Evolutionary conservation across 1,140 invertebrate genomes (phyloP).

Genomic region (Lordiphosa stackelbergi): DNA sequence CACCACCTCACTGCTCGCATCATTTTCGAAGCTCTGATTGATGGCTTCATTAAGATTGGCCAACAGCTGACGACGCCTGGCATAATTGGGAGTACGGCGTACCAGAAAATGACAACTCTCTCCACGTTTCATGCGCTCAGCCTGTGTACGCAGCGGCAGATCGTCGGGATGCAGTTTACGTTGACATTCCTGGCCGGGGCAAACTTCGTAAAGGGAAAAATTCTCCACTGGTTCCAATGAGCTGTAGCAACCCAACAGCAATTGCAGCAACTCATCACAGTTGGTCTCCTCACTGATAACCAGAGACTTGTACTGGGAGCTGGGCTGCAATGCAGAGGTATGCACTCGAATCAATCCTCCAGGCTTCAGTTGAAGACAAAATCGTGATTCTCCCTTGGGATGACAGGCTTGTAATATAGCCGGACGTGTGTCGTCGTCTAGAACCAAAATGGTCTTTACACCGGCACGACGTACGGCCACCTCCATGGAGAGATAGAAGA

Average conservation of each 20-base stretch:
- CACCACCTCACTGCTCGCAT: background rate
- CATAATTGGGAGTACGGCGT: conserved; percentile 86
- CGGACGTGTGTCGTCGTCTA: conserved; percentile 92
- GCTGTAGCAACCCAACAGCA: conserved; percentile 91
- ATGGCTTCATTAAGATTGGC: conserved; percentile 65
- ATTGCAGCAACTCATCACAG: conserved; percentile 91
- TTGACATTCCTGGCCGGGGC: conserved; percentile 86
- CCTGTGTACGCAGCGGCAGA: conserved; percentile 88
- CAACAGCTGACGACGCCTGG: conserved; percentile 64
- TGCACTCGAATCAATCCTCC: conserved; percentile 93
- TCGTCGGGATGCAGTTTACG: conserved; percentile 92
- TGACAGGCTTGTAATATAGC: conserved; percentile 93
- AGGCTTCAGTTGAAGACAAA: conserved; percentile 89
- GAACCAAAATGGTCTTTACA: conserved; percentile 86
- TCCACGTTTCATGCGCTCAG: conserved; percentile 82
- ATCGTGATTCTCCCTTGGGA: conserved; percentile 93
- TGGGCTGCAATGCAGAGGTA: conserved; percentile 92
- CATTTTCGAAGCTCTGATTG: conserved; percentile 32
- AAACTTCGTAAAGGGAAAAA: conserved; percentile 92
- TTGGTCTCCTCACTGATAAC: conserved; percentile 92
- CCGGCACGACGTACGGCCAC: conserved; percentile 89
- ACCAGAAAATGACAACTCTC: conserved; percentile 86
- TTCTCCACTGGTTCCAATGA: conserved; percentile 88
- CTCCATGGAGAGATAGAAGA: conserved; percentile 97
- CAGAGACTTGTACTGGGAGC: conserved; percentile 94